A percentile compares a stretch with the other conserved stretches of the same genome.
Evolutionary conservation across 2,113 vertebrate species (phyloP).

Genomic region (Cryptomyrus ogoouensis): DNA sequence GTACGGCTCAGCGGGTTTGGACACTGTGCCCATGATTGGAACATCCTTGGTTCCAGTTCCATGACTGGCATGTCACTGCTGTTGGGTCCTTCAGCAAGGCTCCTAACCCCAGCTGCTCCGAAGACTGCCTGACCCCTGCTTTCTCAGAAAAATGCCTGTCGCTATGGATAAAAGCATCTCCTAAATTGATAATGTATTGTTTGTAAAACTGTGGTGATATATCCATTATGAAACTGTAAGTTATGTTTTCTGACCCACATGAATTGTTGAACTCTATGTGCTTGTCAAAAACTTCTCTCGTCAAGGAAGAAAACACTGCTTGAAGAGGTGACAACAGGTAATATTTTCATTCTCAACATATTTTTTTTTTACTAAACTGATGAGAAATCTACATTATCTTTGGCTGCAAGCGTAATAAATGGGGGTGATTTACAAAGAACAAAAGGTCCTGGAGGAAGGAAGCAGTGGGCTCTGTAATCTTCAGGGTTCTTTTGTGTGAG

Average conservation of each 20-base stretch:
- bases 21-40: not conserved
- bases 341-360: not conserved
- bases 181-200: not conserved
- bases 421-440: slow-evolving; percentile 21
- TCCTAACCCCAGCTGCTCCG: not conserved
- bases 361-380: slow-evolving; percentile 4
- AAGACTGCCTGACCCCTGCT: not conserved
- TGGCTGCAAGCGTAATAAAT: slow-evolving; percentile 8
- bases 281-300: not conserved
- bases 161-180: not conserved
- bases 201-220: not conserved
- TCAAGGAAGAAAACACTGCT: not conserved
- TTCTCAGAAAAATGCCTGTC: not conserved
- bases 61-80: not conserved
- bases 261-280: not conserved
- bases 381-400: slow-evolving; percentile 11
- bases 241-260: not conserved
- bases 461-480: slow-evolving; percentile 23
- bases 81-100: not conserved
- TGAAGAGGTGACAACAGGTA: slow-evolving; percentile 4
- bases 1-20: not conserved
- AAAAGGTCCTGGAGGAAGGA: slow-evolving; percentile 6
- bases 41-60: not conserved
- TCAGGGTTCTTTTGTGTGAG: slow-evolving; percentile 30
- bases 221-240: not conserved